Percentiles rank a stretch among this genome's conserved stretches.
Evolutionary conservation across 2,888 invertebrate genomes (phyloP).

Genomic region (Dicyrtoma fusca): DNA sequence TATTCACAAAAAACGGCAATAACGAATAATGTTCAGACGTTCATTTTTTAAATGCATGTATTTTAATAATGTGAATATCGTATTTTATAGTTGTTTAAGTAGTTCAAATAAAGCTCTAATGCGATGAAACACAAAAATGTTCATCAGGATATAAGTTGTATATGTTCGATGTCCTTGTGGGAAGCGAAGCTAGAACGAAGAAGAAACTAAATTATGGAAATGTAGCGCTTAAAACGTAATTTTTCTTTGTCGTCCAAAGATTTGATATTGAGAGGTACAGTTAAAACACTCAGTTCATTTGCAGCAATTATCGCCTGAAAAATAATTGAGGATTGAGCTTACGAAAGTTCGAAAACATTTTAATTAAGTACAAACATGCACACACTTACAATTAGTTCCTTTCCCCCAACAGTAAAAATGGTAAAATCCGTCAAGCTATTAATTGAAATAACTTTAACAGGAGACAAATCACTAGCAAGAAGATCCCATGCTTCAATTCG

Average conservation of each 20-base stretch:
- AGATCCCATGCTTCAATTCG: constrained; percentile 49
- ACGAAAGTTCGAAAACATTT: neutral
- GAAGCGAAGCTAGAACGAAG: too few species aligned
- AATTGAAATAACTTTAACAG: constrained; percentile 48
- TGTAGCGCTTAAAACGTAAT: constrained; percentile 33
- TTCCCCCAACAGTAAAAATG: constrained; percentile 26
- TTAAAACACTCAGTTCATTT: constrained; percentile 24
- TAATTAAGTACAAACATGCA: neutral
- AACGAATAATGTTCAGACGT: too few species aligned
- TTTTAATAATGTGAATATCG: too few species aligned
- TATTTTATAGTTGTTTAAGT: too few species aligned
- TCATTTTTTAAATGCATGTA: too few species aligned
- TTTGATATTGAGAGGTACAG: constrained; percentile 24
- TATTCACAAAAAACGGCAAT: too few species aligned
- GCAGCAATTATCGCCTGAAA: constrained; percentile 15
- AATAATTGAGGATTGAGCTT: too few species aligned
- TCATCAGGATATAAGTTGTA: too few species aligned
- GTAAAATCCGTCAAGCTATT: constrained; percentile 46
- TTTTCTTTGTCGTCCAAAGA: constrained; percentile 37
- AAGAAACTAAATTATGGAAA: constrained; percentile 38
- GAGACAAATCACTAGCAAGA: constrained; percentile 46
- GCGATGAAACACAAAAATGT: too few species aligned
- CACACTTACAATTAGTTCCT: constrained; percentile 31
- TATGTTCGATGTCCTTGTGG: too few species aligned
- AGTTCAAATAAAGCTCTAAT: too few species aligned